phyloP scores from a whole-genome alignment of 1,140 invertebrate genomes.

The Chymomyza costata region DNA sequence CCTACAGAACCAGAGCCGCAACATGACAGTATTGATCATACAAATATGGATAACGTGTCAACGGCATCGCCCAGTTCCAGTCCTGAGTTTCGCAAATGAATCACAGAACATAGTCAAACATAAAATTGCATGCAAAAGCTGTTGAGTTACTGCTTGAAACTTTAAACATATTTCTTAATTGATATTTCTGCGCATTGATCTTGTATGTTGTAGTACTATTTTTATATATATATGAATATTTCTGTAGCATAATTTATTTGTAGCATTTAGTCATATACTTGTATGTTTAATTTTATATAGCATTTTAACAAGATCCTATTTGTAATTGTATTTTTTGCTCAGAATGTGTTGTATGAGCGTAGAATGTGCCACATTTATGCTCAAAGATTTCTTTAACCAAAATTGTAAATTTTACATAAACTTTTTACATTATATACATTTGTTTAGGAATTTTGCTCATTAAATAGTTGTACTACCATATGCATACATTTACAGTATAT shows the following conservation, averaged over 20 bases:
- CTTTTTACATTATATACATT: slow-evolving; percentile 15
- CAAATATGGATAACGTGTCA: slow-evolving; percentile 52
- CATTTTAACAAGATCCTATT: slow-evolving; percentile 18
- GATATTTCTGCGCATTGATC: slow-evolving; percentile 12
- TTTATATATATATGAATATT: slow-evolving; percentile 21
- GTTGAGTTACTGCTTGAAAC: slow-evolving; percentile 5
- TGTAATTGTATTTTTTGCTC: slow-evolving; percentile 31
- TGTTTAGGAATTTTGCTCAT: slow-evolving; percentile 29
- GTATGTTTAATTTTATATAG: slow-evolving; percentile 11
- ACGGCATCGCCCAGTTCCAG: slow-evolving; percentile 66
- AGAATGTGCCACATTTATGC: slow-evolving; percentile 15
- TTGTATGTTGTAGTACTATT: slow-evolving; percentile 5
- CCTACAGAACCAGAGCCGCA: slow-evolving; percentile 48
- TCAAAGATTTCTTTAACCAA: too few relatives aligned
- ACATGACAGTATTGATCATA: slow-evolving; percentile 63
- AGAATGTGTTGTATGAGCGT: slow-evolving; percentile 10
- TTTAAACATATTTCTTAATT: slow-evolving; percentile 21
- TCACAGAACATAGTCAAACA: slow-evolving; percentile 7
- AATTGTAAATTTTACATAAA: slow-evolving; percentile 49
- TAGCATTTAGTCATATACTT: slow-evolving; percentile 32
- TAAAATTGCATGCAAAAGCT: background rate
- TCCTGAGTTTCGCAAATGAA: slow-evolving; percentile 55
- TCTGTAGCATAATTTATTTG: slow-evolving; percentile 31
- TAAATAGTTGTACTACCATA: slow-evolving; percentile 5
- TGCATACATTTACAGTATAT: slow-evolving; percentile 22